Evolutionary conservation across 2,797 vertebrate species (phyloP).

Genomic region (Ambastaia sidthimunki): DNA sequence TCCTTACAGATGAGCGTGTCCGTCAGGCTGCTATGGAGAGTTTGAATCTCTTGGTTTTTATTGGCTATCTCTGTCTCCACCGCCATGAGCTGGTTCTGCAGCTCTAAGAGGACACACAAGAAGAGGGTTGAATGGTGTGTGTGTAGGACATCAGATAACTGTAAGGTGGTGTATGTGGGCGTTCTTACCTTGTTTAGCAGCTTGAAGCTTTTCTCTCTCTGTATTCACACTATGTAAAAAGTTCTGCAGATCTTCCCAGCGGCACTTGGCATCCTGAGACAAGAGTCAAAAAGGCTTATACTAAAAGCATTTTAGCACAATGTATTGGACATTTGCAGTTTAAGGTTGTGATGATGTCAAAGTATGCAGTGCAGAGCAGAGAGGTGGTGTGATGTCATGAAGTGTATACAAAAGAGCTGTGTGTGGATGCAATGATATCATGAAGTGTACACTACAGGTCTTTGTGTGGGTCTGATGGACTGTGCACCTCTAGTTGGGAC

Average conservation of each 20-base stretch:
- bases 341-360: not conserved
- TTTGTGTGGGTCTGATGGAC: not conserved
- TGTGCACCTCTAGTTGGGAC: slow-evolving; percentile 82
- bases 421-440: too few species aligned
- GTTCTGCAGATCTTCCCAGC: slow-evolving; percentile 94
- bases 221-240: slow-evolving; percentile 89
- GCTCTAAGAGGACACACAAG: slow-evolving; percentile 71
- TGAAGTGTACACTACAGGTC: not conserved
- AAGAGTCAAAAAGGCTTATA: slow-evolving; percentile 70
- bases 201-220: slow-evolving; percentile 87
- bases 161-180: not conserved
- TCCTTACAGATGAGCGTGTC: slow-evolving; percentile 93
- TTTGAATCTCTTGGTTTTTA: slow-evolving; percentile 92
- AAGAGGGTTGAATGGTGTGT: not conserved
- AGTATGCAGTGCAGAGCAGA: not conserved
- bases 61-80: slow-evolving; percentile 83
- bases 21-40: slow-evolving; percentile 88
- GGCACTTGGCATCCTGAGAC: slow-evolving; percentile 90
- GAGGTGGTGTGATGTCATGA: not conserved
- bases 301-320: not conserved
- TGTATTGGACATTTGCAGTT: not conserved
- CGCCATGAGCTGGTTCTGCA: slow-evolving; percentile 88
- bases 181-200: slow-evolving; percentile 87
- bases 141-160: not conserved
- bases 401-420: too few species aligned